Conservation (phyloP, 2,113 vertebrate genomes). For the Thunnus maccoyii region DNA sequence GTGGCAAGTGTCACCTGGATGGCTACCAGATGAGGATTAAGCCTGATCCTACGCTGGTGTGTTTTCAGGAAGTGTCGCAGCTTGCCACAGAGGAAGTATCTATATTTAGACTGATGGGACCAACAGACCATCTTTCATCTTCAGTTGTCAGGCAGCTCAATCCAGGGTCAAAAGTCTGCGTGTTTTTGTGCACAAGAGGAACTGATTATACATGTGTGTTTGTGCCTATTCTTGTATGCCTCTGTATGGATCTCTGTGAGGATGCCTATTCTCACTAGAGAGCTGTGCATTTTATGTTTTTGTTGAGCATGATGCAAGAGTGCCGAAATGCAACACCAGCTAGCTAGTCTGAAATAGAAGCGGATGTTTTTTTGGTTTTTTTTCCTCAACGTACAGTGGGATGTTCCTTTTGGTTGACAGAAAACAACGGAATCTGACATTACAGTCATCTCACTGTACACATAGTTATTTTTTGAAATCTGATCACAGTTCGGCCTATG, state of each 20-base stretch:
- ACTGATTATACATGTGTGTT: constrained; percentile 13
- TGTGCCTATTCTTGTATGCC: constrained; percentile 22
- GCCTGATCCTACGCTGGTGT: neutral
- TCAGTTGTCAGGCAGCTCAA: constrained; percentile 33
- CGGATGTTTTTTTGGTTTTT: constrained; percentile 6
- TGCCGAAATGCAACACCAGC: constrained; percentile 62
- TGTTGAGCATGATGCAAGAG: constrained; percentile 64
- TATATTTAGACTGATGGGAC: constrained; percentile 68
- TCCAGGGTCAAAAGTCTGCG: constrained; percentile 53
- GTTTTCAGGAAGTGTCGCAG: constrained; percentile 67
- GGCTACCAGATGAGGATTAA: constrained; percentile 28
- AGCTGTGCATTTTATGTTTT: constrained; percentile 58
- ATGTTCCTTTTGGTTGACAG: constrained; percentile 27
- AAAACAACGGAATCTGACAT: constrained; percentile 43
- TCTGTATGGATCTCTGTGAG: constrained; percentile 8
- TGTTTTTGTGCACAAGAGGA: constrained; percentile 42
- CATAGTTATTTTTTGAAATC: constrained; percentile 26
- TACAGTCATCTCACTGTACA: constrained; percentile 26
- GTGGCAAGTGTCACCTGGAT: constrained; percentile 35
- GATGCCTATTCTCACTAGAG: constrained; percentile 33
- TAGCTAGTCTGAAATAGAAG: constrained; percentile 42
- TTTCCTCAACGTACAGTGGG: constrained; percentile 17
- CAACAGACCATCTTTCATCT: constrained; percentile 61
- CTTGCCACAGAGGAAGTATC: constrained; percentile 63
- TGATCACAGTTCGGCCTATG: constrained; percentile 13